Evolutionary conservation across 2,888 invertebrate genomes (phyloP), one percentile per base, ranked within the genome.

Genomic region (Galerucella pusilla): DNA sequence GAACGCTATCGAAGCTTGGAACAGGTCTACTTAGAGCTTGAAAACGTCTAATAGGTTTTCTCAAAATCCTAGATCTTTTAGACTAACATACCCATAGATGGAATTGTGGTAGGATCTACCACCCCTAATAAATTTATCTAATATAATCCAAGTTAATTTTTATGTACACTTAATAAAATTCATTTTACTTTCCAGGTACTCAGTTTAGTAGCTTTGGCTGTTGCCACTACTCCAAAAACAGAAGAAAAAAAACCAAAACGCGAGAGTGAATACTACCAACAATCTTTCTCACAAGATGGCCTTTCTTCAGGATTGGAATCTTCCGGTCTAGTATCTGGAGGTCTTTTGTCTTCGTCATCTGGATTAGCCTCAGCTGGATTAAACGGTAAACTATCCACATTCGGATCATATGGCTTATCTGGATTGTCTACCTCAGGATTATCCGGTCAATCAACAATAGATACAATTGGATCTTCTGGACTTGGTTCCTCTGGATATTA

Each of bases 171-270:
- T 16, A 10, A 7, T 14, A 61, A 2, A 61, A 7, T 61, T 5
- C 12, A 14, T 35, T 35, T 61, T 61, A 61, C 2, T 61, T 65
- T 46, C 12, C 10, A 65, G 64, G 11, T 65, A 65, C 64, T 65
- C 46, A 6, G 64, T 12, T 65, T 65, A 20, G 16, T 70, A 28
- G 70, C 49, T 49, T 70, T 70, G 35, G 70, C 70, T 25, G 49
- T 49, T 11, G 70, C 70, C 14, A 61, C 63, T 14, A 11, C 16
- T 20, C 64, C 64, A 42, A n/a, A 42, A 46, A 14, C n/a, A 9
- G 12, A 14, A 12, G 12, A 61, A 16, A 16, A 63, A 16, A 63
- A 63, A 42, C 20, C 20, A 11, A 65, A 65, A n/a, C 64, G 64
- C 16, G 28, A 65, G 1, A 20, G 45, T 20, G 45, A 20, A 11